Conservation (phyloP, 1,140 invertebrate species). For the Ptiloglossa arizonensis region DNA sequence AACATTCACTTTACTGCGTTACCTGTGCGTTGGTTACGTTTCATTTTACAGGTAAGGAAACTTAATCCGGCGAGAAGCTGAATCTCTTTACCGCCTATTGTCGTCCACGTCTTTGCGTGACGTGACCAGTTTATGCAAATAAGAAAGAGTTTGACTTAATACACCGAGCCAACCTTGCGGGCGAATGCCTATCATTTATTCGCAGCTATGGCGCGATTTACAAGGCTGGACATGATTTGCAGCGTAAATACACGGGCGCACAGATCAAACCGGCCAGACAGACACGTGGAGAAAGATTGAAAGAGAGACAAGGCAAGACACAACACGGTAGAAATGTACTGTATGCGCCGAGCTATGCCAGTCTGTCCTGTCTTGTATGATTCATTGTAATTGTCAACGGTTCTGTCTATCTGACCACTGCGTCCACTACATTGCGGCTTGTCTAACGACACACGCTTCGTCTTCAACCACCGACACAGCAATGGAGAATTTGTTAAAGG, state of each 20-base stretch:
- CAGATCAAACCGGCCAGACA: not conserved
- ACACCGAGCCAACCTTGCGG: slow-evolving; percentile 32
- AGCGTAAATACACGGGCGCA: slow-evolving; percentile 50
- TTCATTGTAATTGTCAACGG: slow-evolving; percentile 76
- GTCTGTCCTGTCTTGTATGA: slow-evolving; percentile 71
- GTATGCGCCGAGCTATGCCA: slow-evolving; percentile 26
- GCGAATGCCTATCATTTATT: slow-evolving; percentile 70
- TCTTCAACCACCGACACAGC: not conserved
- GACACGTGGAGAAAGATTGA: slow-evolving; percentile 1
- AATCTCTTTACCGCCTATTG: slow-evolving; percentile 11
- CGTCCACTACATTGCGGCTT: slow-evolving; percentile 10
- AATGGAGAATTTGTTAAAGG: slow-evolving; percentile 21
- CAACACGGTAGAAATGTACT: slow-evolving; percentile 19
- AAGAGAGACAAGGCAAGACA: slow-evolving; percentile 20
- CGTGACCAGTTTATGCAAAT: slow-evolving; percentile 70
- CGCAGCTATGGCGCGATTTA: slow-evolving; percentile 61
- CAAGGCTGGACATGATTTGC: slow-evolving; percentile 67
- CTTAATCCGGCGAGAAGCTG: not conserved
- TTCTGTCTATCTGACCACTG: slow-evolving; percentile 58
- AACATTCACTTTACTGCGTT: not conserved
- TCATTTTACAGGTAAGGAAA: not conserved
- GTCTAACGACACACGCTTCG: slow-evolving; percentile 11
- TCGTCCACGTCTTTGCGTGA: slow-evolving; percentile 28
- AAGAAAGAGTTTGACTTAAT: slow-evolving; percentile 31
- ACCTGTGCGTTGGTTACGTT: not conserved